Evolutionary conservation across 2,113 vertebrate genomes (phyloP), one percentile per base, ranked within the genome.

Genomic region (Chloebia gouldiae): DNA sequence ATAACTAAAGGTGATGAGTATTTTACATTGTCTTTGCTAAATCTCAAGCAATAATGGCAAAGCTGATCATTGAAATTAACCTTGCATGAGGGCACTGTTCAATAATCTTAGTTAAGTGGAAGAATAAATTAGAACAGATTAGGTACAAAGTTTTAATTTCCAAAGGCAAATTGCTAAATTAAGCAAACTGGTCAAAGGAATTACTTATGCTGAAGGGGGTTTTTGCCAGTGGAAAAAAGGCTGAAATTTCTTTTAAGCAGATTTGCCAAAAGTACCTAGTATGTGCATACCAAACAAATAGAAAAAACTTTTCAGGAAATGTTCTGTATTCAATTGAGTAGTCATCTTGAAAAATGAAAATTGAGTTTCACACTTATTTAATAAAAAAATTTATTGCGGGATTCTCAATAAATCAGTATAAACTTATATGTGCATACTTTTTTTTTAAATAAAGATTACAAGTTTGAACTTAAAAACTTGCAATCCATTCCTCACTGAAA

Each of bases 351-450:
- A 91, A 88, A 91, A 37, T 22, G 2, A 54, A 64, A 76, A 54
- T 16, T 15, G 4, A 60, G 53, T 80, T 79, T 72, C 16, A 44
- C 7, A 76, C 7, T 63, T 50, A 44, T 2, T 51, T 53, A 31
- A 44, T 28, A 14, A 54, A 68, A 79, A 56, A 4, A 1, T 2
- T 42, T 5, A 21, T 63, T 70, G 15, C 6, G 1, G 2, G 53
- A 88, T 83, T 91, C 59, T 70, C 25, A 77, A 33, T 8, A 69
- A 61, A 69, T 50, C 12, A 8, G 7, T 39, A 30, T 3, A 27
- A 54, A 19, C 51, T 75, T 31, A 23, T 51, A 35, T 0, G 2
- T 3, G 18, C 3, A 39, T 31, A 7, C 2, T 2, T 39, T 61
- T 31, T 45, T 37, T 57, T 35, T 50, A 61, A 73, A 44, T 42